Evolutionary conservation across 2,113 vertebrate species (phyloP), one percentile per base, ranked within the genome.

Genomic region (Dasypus novemcinctus): DNA sequence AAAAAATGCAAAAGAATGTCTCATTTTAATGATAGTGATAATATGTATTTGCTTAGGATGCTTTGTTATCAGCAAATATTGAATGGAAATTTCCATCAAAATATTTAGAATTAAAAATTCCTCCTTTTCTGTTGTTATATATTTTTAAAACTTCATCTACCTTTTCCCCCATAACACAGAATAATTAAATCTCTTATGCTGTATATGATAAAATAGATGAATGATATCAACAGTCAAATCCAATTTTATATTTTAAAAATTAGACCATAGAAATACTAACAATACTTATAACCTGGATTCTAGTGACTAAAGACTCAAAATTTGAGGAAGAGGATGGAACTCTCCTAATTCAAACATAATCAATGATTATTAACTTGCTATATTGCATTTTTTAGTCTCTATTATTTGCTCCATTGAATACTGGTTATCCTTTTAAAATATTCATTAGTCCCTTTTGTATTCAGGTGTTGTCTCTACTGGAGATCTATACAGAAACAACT

Each of bases 101-200:
- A 64, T 79, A 94, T 83, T 78, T 82, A 91, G 25, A 84, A 94
- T 81, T 69, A 66, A 87, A 61, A 1, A 84, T 71, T 92, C 38
- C 4, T 71, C 7, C 23, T 31, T 31, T 36, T 79, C 20, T 72
- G 9, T 68, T 92, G 20, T 78, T 57, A n/a, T 6, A 69, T 4
- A 59, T 81, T 87, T n/a, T 1, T 61, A 80, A 71, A 3, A 78
- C 68, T 74, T 0, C 8, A 54, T 46, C 61, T 92, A 41, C 1
- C 10, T 78, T 91, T 95, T 31, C 5, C 12, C 23, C 17, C 59
- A 31, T 79, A 87, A 87, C 31, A 38, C n/a, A 66, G 18, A 94
- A 66, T 38, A 78, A 68, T 93, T 66, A 82, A 79, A 38, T 38
- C 86, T 63, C 13, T 75, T 64, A 46, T 6, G 10, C 57, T 94